Base-by-base conservation (phyloP, 2,113 vertebrate genomes). In the Myotis davidii region DNA sequence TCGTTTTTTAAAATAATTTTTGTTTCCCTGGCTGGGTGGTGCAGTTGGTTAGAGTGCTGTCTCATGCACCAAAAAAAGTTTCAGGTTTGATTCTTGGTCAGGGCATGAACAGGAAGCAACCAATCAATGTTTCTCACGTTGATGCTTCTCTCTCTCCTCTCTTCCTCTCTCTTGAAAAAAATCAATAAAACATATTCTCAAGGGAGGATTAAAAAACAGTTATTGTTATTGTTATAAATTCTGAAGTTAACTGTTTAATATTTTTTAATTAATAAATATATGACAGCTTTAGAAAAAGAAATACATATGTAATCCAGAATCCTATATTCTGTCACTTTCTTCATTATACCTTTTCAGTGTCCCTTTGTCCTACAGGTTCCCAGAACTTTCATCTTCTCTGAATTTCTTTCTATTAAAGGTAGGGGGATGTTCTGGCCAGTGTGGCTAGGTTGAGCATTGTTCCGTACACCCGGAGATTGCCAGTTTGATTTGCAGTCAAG, bases 231-330 rank as follows among this genome's bases (percentile, higher is more conserved):
- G 23, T 25, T 85, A 34, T 67, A 79, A 34, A 91, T 94, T 97
- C 95, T 90, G 65, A 85, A 87, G 37, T 85, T 96, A 94, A 72
- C 18, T 74, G 17, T 85, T 94, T 21, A 65, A 14, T 74, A 79
- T 37, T 81, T 34, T 25, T 45, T 92, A 42, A 82, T 90, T 95
- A 77, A 72, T 87, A 92, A 42, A 65, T 29, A 32, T 54, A 61
- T 67, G 16, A 7, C 59, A 73, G 45, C 27, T 94, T 94, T n/a
- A 85, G 61, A 92, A 88, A 94, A 85, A 93, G 17, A 61, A 85
- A 69, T 45, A 29, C 59, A 34, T 52, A 42, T 67, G 23, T 59
- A 59, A 79, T 94, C 32, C 34, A 59, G 52, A 94, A 76, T 79
- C 52, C 27, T 72, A 3, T 70, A 34, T 92, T 84, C 25, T 81